phyloP scores from a whole-genome alignment of 92 coral and sea anemone species.

The Phenganax stokvisi region DNA sequence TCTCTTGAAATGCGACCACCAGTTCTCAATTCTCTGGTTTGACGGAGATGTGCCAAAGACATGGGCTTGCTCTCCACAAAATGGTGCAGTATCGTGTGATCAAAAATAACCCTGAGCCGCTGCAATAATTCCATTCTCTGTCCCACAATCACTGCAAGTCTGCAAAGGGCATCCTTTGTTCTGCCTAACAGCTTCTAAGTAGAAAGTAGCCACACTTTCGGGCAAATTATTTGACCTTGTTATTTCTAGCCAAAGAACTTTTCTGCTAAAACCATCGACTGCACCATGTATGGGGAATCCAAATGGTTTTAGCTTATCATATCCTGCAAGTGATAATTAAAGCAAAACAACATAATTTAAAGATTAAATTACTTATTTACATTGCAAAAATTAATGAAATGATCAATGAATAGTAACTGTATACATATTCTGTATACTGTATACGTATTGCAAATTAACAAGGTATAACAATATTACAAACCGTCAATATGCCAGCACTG shows the following conservation, averaged over 20 bases:
- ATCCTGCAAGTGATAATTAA: constrained; percentile 12
- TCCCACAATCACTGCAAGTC: constrained; percentile 42
- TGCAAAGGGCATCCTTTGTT: constrained; percentile 44
- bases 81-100: constrained; percentile 37
- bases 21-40: constrained; percentile 46
- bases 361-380: too few species aligned
- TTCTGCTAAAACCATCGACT: constrained; percentile 10
- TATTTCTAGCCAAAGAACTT: constrained; percentile 8
- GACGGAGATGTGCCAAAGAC: constrained; percentile 40
- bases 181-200: constrained; percentile 10
- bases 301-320: constrained; percentile 23
- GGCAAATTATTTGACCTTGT: constrained; percentile 6
- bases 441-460: neutral
- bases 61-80: constrained; percentile 44
- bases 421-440: neutral
- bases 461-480: neutral
- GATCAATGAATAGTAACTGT: too few species aligned
- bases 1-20: constrained; percentile 25
- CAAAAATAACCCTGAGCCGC: constrained; percentile 38
- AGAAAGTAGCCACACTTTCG: neutral
- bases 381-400: too few species aligned
- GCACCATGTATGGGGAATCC: constrained; percentile 21
- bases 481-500: neutral
- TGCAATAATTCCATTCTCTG: constrained; percentile 44
- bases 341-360: neutral